Percentiles rank a stretch among this genome's conserved stretches.
These are phyloP conservation scores for Aegypius monachus DNA, from an alignment of 2,113 vertebrate species.

Conservation along the genomic window DNA sequence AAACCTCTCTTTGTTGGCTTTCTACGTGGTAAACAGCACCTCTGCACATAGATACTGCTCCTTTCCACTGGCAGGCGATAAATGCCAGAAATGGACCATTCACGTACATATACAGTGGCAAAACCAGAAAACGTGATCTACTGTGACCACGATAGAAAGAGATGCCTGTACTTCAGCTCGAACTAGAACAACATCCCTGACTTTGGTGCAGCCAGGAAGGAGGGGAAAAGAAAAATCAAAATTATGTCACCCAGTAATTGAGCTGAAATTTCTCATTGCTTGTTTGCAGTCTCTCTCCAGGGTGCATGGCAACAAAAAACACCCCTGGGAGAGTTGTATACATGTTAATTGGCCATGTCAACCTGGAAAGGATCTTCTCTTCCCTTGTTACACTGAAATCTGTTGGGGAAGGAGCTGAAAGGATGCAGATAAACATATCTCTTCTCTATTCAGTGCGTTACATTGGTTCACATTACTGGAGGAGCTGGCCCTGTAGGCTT, in stretches of 20 bases:
- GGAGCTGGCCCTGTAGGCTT: not conserved
- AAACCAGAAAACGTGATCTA: not conserved
- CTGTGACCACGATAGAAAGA: not conserved
- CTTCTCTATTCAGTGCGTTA: not conserved
- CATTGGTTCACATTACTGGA: not conserved
- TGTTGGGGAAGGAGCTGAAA: not conserved
- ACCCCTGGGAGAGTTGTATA: not conserved
- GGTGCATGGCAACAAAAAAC: accelerated
- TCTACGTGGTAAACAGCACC: not conserved
- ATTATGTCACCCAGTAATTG: not conserved
- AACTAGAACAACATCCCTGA: not conserved
- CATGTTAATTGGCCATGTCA: not conserved
- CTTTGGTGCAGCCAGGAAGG: not conserved
- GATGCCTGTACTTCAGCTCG: not conserved
- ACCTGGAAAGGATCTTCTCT: not conserved
- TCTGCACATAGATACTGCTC: not conserved
- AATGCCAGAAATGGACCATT: not conserved
- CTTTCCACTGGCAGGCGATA: not conserved
- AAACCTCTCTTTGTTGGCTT: not conserved
- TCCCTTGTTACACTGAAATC: not conserved
- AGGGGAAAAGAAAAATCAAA: not conserved
- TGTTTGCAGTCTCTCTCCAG: not conserved
- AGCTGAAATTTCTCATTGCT: not conserved
- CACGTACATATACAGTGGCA: not conserved
- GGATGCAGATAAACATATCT: not conserved